phyloP scores from a whole-genome alignment of 2,888 invertebrate species.

The Auanema freiburgensis region DNA sequence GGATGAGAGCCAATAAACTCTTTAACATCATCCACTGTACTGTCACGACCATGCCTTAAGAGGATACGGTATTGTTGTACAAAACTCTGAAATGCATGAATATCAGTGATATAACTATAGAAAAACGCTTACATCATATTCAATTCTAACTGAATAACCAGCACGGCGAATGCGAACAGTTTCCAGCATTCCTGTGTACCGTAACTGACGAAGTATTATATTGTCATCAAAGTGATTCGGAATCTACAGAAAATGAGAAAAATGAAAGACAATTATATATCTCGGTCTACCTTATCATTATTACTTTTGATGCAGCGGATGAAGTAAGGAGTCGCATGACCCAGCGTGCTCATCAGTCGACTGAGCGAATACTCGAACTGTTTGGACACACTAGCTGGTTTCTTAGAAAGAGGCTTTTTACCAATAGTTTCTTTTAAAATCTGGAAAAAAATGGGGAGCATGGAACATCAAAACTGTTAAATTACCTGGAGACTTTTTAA shows the following conservation, averaged over 20 bases:
- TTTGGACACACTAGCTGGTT: constrained; percentile 84
- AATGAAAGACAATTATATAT: background rate
- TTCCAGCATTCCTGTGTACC: constrained; percentile 95
- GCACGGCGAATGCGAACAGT: constrained; percentile 91
- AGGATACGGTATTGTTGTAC: constrained; percentile 88
- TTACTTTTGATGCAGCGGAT: constrained; percentile 93
- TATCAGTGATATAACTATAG: background rate
- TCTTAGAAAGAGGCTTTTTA: constrained; percentile 64
- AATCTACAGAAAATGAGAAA: constrained; percentile 72
- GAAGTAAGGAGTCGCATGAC: constrained; percentile 84
- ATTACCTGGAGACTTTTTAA: constrained; percentile 46
- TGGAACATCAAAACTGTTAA: background rate
- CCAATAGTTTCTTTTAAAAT: constrained; percentile 88
- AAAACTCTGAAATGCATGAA: constrained; percentile 73
- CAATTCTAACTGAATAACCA: constrained; percentile 88
- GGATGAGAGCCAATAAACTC: constrained; percentile 78
- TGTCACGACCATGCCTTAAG: constrained; percentile 80
- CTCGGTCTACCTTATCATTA: constrained; percentile 77
- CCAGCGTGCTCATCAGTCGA: constrained; percentile 87
- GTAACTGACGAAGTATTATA: constrained; percentile 83
- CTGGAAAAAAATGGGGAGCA: constrained; percentile 67
- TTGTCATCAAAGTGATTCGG: constrained; percentile 90
- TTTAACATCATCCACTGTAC: constrained; percentile 83
- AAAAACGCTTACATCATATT: constrained; percentile 74
- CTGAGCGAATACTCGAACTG: constrained; percentile 88